Percentiles rank a stretch among this genome's conserved stretches.
These are phyloP conservation scores for Lordiphosa collinella DNA, from an alignment of 1,140 invertebrate genomes.

Conservation along the genomic window DNA sequence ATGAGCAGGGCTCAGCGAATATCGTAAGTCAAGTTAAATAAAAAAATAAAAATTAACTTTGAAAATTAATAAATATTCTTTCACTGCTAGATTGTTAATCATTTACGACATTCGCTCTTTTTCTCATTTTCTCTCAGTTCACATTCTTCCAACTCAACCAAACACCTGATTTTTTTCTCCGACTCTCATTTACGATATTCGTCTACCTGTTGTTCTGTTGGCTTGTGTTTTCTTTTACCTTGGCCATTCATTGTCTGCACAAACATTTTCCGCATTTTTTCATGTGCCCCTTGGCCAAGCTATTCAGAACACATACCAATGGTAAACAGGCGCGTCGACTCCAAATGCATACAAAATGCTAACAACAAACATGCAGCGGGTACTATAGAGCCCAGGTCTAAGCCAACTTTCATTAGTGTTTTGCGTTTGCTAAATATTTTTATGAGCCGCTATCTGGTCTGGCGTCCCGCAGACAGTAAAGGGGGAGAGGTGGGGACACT, in stretches of 20 bases:
- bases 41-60: too few relatives aligned
- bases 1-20: conserved; percentile 33
- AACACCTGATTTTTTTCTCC: conserved; percentile 3
- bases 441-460: conserved; percentile 41
- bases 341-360: conserved; percentile 4
- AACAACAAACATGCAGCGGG: conserved; percentile 7
- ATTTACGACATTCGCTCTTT: conserved; percentile 46
- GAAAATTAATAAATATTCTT: background rate
- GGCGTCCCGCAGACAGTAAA: conserved; percentile 1
- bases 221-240: conserved; percentile 44
- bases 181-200: conserved; percentile 43
- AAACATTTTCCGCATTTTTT: conserved; percentile 73
- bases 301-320: conserved; percentile 53
- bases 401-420: conserved; percentile 66
- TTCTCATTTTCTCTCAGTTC: conserved; percentile 2
- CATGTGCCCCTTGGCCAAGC: conserved; percentile 31
- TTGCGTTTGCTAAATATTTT: conserved; percentile 55
- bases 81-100: background rate
- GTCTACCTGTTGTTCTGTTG: conserved; percentile 55
- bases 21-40: conserved; percentile 6
- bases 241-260: conserved; percentile 50
- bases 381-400: background rate
- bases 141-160: background rate
- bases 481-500: background rate
- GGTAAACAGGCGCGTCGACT: conserved; percentile 22